Evolutionary conservation across 2,113 vertebrate genomes (phyloP), one percentile per base, ranked within the genome.

Genomic region (Puma concolor): DNA sequence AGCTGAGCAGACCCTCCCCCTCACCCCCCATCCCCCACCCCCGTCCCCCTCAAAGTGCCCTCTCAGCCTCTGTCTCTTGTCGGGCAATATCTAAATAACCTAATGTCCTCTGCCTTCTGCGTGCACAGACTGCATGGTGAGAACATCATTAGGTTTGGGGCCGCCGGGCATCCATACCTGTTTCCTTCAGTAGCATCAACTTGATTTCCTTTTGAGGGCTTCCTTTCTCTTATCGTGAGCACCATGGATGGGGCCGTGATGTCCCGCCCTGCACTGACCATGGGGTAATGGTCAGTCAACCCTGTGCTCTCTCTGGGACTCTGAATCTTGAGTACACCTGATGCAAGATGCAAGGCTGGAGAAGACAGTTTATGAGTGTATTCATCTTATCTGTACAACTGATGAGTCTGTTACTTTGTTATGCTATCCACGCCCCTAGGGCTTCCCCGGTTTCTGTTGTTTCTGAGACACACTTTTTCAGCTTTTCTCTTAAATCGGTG

Each of bases 201-300:
- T 54, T 17, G 10, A 4, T 31, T 31, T 52, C 74, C 69, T 57
- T 64, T 33, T 52, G 31, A 50, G 9, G 23, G n/a, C 16, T 1
- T 76, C 21, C 74, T 52, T 5, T 67, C n/a, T 90, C 16, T 87
- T 23, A 14, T 17, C 52, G 17, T 0, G 3, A 36, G 44, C 63
- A 29, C 64, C 1, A 2, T 12, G 23, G 15, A 4, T 16, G 23
- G 60, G 27, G 52, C 9, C 6, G 1, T 48, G 5, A 41, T 0
- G 10, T 31, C 41, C 31, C 23, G 7, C 4, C 10, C 7, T 27
- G 27, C 23, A 27, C 38, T 41, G n/a, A 52, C 11, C 4, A 6
- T 5, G 33, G 16, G 41, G 16, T 19, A 0, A 4, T 14, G 38
- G 19, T 16, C 31, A 60, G 36, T 25, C 36, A 50, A 9, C 64